Conservation (phyloP, 92 coral and sea anemone genomes). For the Umimayanthus kanabou region DNA sequence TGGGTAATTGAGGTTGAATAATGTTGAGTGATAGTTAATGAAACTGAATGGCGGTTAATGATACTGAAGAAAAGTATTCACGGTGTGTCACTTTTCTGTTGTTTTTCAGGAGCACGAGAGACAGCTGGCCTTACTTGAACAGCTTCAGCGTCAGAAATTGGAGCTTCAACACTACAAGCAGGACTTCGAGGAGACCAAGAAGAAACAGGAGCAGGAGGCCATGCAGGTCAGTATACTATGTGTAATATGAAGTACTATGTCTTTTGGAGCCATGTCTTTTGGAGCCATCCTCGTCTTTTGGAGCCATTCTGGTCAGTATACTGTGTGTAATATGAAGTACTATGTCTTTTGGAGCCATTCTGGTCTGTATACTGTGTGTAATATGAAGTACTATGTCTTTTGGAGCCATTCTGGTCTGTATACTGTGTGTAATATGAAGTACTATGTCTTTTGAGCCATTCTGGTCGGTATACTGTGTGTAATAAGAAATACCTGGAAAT, state of each 20-base stretch:
- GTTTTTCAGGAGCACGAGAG: constrained; percentile 83
- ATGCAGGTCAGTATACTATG: constrained; percentile 59
- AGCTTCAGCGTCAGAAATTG: constrained; percentile 84
- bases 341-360: constrained; percentile 10
- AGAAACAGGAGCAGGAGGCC: constrained; percentile 60
- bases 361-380: constrained; percentile 50
- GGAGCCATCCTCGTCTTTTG: constrained; percentile 18
- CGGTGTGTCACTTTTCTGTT: not conserved
- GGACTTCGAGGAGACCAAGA: constrained; percentile 75
- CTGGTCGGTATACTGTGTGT: constrained; percentile 52
- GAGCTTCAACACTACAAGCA: constrained; percentile 88
- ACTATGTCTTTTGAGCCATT: too few relatives aligned
- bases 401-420: constrained; percentile 49
- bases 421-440: not conserved
- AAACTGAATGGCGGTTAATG: not conserved
- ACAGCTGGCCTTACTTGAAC: constrained; percentile 81
- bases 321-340: not conserved
- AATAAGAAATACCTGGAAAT: too few relatives aligned
- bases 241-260: not conserved
- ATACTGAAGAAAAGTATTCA: not conserved
- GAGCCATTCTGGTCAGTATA: constrained; percentile 49
- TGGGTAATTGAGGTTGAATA: not conserved
- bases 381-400: not conserved
- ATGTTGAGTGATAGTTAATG: not conserved
- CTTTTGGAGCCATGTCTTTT: constrained; percentile 23